phyloP scores from a whole-genome alignment of 2,113 vertebrate genomes.

The Phylloscopus whistleri region DNA sequence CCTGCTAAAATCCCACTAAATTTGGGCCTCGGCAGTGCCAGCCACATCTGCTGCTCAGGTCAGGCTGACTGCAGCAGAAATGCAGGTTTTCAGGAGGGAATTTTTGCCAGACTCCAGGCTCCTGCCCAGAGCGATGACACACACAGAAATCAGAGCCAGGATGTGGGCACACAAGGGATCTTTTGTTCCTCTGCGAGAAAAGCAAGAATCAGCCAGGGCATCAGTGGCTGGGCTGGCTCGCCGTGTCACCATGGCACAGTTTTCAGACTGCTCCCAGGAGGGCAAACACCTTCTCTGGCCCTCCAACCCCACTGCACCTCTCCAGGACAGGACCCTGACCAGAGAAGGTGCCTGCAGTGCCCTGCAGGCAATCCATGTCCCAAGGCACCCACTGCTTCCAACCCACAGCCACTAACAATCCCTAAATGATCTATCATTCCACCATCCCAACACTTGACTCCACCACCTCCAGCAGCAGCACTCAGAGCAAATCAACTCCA shows the following conservation, averaged over 20 bases:
- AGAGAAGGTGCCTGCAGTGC: not conserved
- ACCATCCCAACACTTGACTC: not conserved
- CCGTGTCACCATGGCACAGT: not conserved
- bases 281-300: not conserved
- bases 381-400: not conserved
- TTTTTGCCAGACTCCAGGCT: not conserved
- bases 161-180: not conserved
- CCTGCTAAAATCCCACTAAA: no score
- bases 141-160: not conserved
- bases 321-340: rapidly evolving
- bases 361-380: not conserved
- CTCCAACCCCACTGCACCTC: rapidly evolving
- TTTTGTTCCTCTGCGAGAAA: not conserved
- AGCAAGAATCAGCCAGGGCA: not conserved
- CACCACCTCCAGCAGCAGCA: rapidly evolving
- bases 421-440: not conserved
- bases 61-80: not conserved
- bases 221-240: rapidly evolving
- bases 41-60: not conserved
- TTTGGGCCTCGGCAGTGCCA: not conserved
- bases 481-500: not conserved
- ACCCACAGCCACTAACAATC: not conserved
- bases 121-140: not conserved
- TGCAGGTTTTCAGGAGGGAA: not conserved
- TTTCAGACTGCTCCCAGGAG: not conserved